A percentile compares a stretch with the other conserved stretches of the same genome.
These are phyloP conservation scores for Pheosia tremula DNA, from an alignment of 2,888 invertebrate genomes.

Conservation along the genomic window DNA sequence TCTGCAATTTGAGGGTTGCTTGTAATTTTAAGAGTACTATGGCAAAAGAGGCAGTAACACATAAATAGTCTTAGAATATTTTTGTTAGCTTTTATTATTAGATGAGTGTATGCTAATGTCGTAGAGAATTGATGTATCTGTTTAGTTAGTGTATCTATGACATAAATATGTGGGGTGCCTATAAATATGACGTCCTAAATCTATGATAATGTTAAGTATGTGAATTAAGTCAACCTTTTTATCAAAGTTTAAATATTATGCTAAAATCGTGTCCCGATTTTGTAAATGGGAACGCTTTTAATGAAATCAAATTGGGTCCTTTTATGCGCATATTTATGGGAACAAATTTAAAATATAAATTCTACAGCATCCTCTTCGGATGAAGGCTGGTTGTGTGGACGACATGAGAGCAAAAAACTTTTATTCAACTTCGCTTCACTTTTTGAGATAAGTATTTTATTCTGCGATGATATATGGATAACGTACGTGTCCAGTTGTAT, in stretches of 20 bases:
- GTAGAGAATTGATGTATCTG: too few relatives aligned
- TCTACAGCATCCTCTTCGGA: constrained; percentile 36
- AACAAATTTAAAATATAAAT: constrained; percentile 53
- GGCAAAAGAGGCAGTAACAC: not conserved
- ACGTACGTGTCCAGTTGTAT: too few relatives aligned
- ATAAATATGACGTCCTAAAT: not conserved
- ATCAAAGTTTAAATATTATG: constrained; percentile 45
- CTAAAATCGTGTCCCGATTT: constrained; percentile 45
- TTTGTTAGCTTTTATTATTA: too few relatives aligned
- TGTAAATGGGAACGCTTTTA: constrained; percentile 52
- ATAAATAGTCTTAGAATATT: not conserved
- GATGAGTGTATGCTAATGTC: too few relatives aligned
- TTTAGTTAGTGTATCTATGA: too few relatives aligned
- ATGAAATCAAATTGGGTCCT: constrained; percentile 71
- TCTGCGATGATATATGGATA: constrained; percentile 14
- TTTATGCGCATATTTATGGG: constrained; percentile 81
- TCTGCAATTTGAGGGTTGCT: constrained; percentile 51
- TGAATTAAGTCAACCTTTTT: constrained; percentile 19
- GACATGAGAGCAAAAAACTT: constrained; percentile 49
- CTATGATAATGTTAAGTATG: constrained; percentile 3
- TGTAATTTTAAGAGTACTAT: constrained; percentile 12
- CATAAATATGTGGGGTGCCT: too few relatives aligned
- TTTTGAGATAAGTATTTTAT: constrained; percentile 31
- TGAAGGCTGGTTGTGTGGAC: constrained; percentile 41
- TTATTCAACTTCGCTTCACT: constrained; percentile 19